These are phyloP conservation scores for Apodemia zela DNA, from an alignment of 2,888 invertebrate genomes.

Conservation along the genomic window DNA sequence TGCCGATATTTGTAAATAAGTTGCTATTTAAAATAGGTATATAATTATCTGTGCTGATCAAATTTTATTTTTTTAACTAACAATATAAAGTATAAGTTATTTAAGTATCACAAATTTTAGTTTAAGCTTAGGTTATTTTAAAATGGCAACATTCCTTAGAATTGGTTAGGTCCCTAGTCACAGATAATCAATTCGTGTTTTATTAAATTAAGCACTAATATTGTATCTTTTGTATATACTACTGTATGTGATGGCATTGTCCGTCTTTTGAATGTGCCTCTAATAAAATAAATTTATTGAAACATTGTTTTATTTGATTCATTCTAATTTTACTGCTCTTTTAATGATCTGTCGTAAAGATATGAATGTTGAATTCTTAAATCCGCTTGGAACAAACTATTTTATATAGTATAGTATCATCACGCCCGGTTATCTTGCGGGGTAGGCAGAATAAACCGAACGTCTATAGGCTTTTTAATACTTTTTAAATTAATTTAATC, in stretches of 20 bases:
- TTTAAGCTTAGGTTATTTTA: slow-evolving; percentile 23
- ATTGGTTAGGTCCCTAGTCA: slow-evolving; percentile 55
- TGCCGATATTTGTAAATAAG: slow-evolving; percentile 7
- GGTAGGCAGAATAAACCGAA: no score
- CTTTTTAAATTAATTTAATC: no score
- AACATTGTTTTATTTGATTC: slow-evolving; percentile 33
- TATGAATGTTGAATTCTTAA: no score
- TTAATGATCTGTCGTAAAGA: no score
- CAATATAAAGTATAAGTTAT: slow-evolving; percentile 24
- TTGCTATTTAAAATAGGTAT: slow-evolving; percentile 4
- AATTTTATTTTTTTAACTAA: slow-evolving; percentile 19
- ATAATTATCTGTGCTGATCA: slow-evolving; percentile 21
- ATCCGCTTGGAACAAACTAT: no score
- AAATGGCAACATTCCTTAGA: slow-evolving; percentile 42
- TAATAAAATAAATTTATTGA: slow-evolving; percentile 65
- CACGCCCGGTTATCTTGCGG: no score
- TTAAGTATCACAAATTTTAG: slow-evolving; percentile 31
- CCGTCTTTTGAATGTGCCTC: slow-evolving; percentile 72
- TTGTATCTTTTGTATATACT: slow-evolving; percentile 45
- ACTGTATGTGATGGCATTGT: slow-evolving; percentile 48
- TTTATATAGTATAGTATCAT: no score
- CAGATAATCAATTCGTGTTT: slow-evolving; percentile 48
- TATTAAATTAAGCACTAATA: slow-evolving; percentile 42
- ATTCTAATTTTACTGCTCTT: no score
- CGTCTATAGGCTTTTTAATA: no score